Conservation (phyloP, 2,113 vertebrate genomes). For the Amazona vittata region DNA sequence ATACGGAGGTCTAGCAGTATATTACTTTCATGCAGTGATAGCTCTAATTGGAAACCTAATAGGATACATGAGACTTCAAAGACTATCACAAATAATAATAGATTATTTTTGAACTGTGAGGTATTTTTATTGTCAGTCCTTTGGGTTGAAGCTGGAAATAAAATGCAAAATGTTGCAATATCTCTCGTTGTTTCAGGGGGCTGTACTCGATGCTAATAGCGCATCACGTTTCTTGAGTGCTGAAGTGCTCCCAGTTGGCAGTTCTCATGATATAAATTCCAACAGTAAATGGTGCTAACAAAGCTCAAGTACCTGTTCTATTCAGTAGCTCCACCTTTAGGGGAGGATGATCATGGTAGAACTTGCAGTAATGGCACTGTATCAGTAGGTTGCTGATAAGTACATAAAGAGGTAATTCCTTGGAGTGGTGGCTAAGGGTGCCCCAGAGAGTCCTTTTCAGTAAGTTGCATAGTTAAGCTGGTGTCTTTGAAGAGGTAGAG, state of each 20-base stretch:
- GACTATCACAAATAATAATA: slow-evolving; percentile 26
- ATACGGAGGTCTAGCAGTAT: background rate
- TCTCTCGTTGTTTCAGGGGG: background rate
- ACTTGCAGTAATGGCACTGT: background rate
- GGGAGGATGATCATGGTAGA: background rate
- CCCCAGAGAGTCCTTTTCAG: slow-evolving; percentile 17
- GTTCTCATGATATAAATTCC: background rate
- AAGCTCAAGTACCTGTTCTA: slow-evolving; percentile 18
- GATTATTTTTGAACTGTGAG: background rate
- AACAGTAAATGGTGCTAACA: slow-evolving; percentile 15
- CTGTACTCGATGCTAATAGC: background rate
- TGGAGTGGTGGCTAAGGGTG: background rate
- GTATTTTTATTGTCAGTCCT: slow-evolving; percentile 29
- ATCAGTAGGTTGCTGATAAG: slow-evolving; percentile 12
- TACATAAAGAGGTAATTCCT: slow-evolving; percentile 24
- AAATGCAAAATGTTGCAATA: background rate
- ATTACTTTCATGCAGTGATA: background rate
- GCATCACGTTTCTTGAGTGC: background rate
- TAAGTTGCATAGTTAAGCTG: background rate
- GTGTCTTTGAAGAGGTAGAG: background rate
- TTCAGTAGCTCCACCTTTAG: slow-evolving; percentile 30
- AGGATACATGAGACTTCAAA: slow-evolving; percentile 2
- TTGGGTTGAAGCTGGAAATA: slow-evolving; percentile 17
- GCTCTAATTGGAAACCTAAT: slow-evolving; percentile 29
- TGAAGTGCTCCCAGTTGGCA: slow-evolving; percentile 30